These are phyloP conservation scores for Mesodorylaimus sp. DNA, from an alignment of 2,888 invertebrate species.

Conservation along the genomic window DNA sequence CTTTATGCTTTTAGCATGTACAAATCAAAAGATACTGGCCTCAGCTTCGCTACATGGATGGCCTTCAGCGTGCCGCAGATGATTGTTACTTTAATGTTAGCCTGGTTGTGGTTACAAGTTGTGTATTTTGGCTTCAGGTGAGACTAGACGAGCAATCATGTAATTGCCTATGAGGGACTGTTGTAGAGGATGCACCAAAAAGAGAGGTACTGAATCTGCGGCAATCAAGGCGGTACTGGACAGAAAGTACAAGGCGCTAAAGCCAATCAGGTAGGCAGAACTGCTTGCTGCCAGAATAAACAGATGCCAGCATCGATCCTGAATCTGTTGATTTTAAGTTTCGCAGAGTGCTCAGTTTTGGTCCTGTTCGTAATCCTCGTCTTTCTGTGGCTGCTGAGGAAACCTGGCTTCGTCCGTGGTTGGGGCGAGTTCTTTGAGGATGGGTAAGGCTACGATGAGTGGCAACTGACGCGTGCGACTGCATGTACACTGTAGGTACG, in stretches of 20 bases:
- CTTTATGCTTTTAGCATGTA: background rate
- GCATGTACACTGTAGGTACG: too few species aligned
- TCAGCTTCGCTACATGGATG: conserved; percentile 18
- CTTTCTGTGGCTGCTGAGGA: background rate
- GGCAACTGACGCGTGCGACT: conserved; percentile 1
- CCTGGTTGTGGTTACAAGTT: background rate
- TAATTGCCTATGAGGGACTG: too few species aligned
- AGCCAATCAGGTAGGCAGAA: too few species aligned
- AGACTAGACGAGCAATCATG: too few species aligned
- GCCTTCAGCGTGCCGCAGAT: conserved; percentile 16
- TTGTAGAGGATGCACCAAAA: too few species aligned
- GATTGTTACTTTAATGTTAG: conserved; percentile 20
- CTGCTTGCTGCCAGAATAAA: too few species aligned
- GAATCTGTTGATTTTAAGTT: too few species aligned
- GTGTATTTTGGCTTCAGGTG: background rate
- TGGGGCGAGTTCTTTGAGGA: background rate
- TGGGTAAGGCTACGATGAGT: background rate
- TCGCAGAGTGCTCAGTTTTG: background rate
- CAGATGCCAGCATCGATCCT: too few species aligned
- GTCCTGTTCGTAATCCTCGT: background rate
- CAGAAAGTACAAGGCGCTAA: too few species aligned
- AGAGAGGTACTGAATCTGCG: too few species aligned
- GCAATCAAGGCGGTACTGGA: too few species aligned
- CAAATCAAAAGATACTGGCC: conserved; percentile 6
- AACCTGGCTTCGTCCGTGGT: background rate